Evolutionary conservation across 1,140 invertebrate species (phyloP), one percentile per base, ranked within the genome.

Genomic region (Nephotettix cincticeps): DNA sequence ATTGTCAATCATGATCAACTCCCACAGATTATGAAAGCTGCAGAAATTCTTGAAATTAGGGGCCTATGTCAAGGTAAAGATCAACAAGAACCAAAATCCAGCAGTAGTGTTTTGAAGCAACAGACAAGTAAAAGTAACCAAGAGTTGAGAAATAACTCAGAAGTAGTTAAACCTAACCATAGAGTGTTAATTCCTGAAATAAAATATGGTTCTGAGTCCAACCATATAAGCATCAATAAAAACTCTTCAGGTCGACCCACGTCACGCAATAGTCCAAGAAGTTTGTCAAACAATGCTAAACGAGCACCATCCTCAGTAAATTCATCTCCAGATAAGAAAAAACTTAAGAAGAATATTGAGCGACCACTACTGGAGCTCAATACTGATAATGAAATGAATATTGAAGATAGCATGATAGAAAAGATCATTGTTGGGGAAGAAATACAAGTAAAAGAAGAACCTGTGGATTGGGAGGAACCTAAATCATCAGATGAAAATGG

Each of bases 1-100:
- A 94, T 91, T 21, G 91, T 94, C 6, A 91, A 90, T 68, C 92
- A 93, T 80, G 91, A 93, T 77, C 90, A 93, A 28, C 78, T 94
- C 54, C 90, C 91, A 75, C 88, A 87, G 68, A 91, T 93, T 0
- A 76, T 94, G 45, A 89, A 90, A 78, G 92, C 91, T 0, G 92
- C 91, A 0, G 91, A 93, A 77, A 87, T 92, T 4, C 77, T 94
- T 0, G 89, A 92, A 76, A 89, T 94, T 11, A 74, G 72, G 73
- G 84, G 72, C 77, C 80, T 63, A 68, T 76, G 30, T 11, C 77
- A 71, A 29, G 43, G 72, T 61, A 65, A 68, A 23, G 43, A 74
- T 58, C 65, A 73, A 74, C 84, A 85, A 28, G 86, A 85, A 72
- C 83, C 6, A 40, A 40, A 40, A 4, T 54, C 21, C 47, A 6